Evolutionary conservation across 2,797 vertebrate species (phyloP).

Genomic region (Pangasius macronema): DNA sequence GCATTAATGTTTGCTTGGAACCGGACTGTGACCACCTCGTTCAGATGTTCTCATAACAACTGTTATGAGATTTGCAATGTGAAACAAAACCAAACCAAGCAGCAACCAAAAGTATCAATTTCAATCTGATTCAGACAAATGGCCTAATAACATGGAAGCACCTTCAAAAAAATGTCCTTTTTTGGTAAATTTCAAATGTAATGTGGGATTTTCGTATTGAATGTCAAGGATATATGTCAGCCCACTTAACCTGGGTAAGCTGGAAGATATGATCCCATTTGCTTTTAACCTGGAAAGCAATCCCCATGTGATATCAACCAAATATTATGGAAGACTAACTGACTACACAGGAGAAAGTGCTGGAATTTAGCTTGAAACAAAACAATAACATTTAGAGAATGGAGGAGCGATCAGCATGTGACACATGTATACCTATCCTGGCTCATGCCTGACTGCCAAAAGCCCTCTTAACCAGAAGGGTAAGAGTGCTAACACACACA

Average conservation of each 20-base stretch:
- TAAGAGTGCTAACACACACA: constrained; percentile 33
- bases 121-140: background rate
- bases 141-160: background rate
- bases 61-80: background rate
- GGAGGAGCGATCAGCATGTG: constrained; percentile 38
- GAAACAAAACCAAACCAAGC: background rate
- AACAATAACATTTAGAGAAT: constrained; percentile 55
- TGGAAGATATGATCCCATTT: constrained; percentile 46
- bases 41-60: no score
- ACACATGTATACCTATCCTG: constrained; percentile 43
- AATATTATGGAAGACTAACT: constrained; percentile 46
- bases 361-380: constrained; percentile 51
- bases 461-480: constrained; percentile 45
- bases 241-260: constrained; percentile 51
- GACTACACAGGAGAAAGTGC: constrained; percentile 40
- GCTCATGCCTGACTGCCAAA: constrained; percentile 55
- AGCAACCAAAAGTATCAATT: background rate
- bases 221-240: constrained; percentile 31
- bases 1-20: background rate
- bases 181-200: background rate
- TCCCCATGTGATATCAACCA: constrained; percentile 29
- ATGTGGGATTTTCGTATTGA: constrained; percentile 24
- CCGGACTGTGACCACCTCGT: no score
- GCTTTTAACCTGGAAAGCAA: constrained; percentile 40
- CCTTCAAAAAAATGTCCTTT: background rate